These are phyloP conservation scores for Bombus confusus DNA, from an alignment of 1,140 invertebrate genomes.

Conservation along the genomic window DNA sequence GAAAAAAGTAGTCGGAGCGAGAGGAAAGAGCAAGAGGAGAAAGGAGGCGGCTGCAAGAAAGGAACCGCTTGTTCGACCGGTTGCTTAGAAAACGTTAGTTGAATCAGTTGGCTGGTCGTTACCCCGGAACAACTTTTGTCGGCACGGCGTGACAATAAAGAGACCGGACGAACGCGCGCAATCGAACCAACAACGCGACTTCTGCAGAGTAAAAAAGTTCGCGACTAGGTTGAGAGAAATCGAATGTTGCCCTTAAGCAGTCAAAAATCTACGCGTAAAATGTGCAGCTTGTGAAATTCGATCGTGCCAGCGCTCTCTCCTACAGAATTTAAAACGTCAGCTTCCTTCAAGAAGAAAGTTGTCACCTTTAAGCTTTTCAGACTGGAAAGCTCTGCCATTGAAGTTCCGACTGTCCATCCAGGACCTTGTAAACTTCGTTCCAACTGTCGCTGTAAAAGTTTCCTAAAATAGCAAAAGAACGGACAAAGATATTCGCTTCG, in stretches of 20 bases:
- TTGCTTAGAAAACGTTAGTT: conserved; percentile 58
- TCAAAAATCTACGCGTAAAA: conserved; percentile 1
- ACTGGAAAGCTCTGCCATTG: too few relatives aligned
- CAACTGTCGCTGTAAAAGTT: neutral
- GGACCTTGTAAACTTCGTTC: neutral
- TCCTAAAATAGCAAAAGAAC: neutral
- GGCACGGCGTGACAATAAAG: conserved; percentile 49
- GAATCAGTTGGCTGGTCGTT: conserved; percentile 62
- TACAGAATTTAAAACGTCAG: neutral
- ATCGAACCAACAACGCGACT: conserved; percentile 29
- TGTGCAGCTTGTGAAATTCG: neutral
- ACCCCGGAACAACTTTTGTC: conserved; percentile 49
- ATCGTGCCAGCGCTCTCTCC: neutral
- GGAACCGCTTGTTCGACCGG: conserved; percentile 18
- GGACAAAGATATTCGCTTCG: neutral
- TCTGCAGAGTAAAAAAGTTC: neutral
- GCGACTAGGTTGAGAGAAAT: conserved; percentile 11
- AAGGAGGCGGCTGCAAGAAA: conserved; percentile 1
- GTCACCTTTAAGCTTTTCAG: too few relatives aligned
- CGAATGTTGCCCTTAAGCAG: conserved; percentile 39
- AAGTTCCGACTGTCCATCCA: neutral
- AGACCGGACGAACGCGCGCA: conserved; percentile 54
- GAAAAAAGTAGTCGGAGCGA: conserved; percentile 15
- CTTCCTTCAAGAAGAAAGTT: neutral
- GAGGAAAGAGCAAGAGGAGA: neutral